These are phyloP conservation scores for Passer domesticus DNA, from an alignment of 2,113 vertebrate species.

Conservation along the genomic window DNA sequence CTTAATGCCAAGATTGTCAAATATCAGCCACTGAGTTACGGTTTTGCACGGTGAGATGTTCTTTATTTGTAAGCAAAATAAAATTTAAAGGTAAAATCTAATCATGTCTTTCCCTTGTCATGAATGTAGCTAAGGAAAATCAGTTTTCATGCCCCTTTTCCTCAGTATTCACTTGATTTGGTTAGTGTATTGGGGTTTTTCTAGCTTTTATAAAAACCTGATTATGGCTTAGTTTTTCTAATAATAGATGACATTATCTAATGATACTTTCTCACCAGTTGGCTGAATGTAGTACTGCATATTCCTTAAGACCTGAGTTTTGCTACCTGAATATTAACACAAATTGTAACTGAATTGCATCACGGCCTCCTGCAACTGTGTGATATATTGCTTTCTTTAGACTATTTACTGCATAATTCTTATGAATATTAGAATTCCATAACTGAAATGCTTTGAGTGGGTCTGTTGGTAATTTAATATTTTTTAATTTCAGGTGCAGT, in stretches of 20 bases:
- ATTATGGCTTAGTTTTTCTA: not conserved
- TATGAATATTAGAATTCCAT: not conserved
- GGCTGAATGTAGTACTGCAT: not conserved
- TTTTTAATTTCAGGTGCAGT: not conserved
- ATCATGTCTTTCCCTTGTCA: not conserved
- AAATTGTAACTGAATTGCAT: not conserved
- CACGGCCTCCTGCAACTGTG: not conserved
- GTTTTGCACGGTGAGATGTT: not conserved
- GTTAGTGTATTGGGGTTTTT: not conserved
- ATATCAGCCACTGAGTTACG: not conserved
- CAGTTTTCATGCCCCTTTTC: not conserved
- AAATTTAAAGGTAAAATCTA: not conserved
- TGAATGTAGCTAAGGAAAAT: not conserved
- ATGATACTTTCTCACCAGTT: not conserved
- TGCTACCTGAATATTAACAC: not conserved
- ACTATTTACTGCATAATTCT: not conserved
- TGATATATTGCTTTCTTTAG: not conserved
- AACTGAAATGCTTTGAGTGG: slow-evolving; percentile 5
- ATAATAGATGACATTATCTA: not conserved
- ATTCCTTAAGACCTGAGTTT: not conserved
- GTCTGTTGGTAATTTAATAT: not conserved
- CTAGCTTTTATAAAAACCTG: not conserved
- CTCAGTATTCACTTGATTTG: not conserved
- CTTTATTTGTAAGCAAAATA: not conserved
- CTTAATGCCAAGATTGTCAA: not conserved